Evolutionary conservation across 2,888 invertebrate genomes (phyloP).

Genomic region (Trissonchulus latispiculum): DNA sequence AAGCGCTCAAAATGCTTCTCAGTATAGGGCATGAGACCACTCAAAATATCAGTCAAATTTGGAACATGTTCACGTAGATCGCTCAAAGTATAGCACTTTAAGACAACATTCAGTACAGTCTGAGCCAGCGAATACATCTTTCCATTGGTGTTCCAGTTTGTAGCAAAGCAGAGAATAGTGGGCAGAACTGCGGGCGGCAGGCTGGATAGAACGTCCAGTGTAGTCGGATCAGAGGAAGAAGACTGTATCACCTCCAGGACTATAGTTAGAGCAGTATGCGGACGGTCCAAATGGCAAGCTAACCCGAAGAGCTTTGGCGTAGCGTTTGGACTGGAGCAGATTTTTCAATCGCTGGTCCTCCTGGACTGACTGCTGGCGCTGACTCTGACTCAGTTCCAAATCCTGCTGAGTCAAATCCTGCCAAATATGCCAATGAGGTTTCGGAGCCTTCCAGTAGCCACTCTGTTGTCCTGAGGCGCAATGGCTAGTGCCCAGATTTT

Average conservation of each 20-base stretch:
- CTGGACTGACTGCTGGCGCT: slow-evolving; percentile 47
- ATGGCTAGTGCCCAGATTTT: no score
- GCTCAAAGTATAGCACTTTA: slow-evolving; percentile 57
- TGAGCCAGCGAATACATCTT: slow-evolving; percentile 57
- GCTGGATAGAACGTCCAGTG: neutral
- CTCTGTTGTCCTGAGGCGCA: no score
- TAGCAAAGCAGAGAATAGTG: slow-evolving; percentile 61
- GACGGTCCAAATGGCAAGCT: slow-evolving; percentile 70
- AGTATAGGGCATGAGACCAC: slow-evolving; percentile 71
- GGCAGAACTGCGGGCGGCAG: neutral
- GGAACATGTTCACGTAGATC: slow-evolving; percentile 55
- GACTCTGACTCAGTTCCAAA: no score
- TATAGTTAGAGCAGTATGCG: slow-evolving; percentile 67
- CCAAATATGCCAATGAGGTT: slow-evolving; percentile 71
- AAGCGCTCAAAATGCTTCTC: slow-evolving; percentile 48
- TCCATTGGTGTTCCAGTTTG: slow-evolving; percentile 81
- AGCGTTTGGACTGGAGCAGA: slow-evolving; percentile 64
- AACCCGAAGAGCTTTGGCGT: slow-evolving; percentile 67
- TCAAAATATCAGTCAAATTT: slow-evolving; percentile 58
- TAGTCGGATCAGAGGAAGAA: slow-evolving; percentile 18
- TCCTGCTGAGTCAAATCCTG: no score
- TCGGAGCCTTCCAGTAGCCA: slow-evolving; percentile 79
- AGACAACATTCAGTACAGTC: slow-evolving; percentile 62
- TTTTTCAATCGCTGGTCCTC: slow-evolving; percentile 71
- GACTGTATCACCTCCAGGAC: no score